Percentiles rank a stretch among this genome's conserved stretches.
Conservation (phyloP, 2,113 vertebrate genomes). For the Mirounga angustirostris region DNA sequence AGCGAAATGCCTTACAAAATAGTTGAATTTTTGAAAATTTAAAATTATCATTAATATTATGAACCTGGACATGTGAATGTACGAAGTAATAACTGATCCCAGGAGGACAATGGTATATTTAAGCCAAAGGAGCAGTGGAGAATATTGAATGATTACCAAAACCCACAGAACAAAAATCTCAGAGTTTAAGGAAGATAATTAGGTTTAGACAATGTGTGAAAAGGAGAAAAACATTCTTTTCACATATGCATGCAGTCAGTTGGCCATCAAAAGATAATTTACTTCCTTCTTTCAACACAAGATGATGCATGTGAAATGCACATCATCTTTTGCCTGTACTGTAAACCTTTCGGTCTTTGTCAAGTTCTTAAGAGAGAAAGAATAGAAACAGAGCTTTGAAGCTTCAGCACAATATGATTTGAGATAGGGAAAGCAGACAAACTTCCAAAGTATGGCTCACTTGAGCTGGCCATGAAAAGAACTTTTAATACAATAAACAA, state of each 20-base stretch:
- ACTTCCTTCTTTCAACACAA: not conserved
- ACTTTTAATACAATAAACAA: constrained; percentile 9
- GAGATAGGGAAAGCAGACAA: not conserved
- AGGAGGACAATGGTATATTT: not conserved
- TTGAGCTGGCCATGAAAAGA: constrained; percentile 20
- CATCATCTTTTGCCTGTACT: not conserved
- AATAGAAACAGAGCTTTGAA: not conserved
- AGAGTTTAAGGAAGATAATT: not conserved
- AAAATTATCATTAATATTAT: not conserved
- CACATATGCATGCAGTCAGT: too few relatives aligned
- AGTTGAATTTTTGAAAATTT: not conserved
- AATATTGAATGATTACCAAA: not conserved
- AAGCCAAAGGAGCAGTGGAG: not conserved
- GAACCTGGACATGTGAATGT: not conserved
- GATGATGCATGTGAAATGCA: not conserved
- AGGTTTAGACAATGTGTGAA: not conserved
- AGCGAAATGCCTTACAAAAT: not conserved
- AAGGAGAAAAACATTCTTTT: not conserved
- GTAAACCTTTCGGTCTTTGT: not conserved
- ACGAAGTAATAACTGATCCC: not conserved
- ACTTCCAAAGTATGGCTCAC: not conserved
- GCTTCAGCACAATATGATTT: not conserved
- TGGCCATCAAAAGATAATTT: not conserved
- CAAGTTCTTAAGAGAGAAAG: constrained; percentile 57
- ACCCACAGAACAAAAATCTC: not conserved